A percentile compares a stretch with the other conserved stretches of the same genome.
Evolutionary conservation across 2,797 vertebrate genomes (phyloP).

Genomic region (Ctenochaetus hawaiiensis): DNA sequence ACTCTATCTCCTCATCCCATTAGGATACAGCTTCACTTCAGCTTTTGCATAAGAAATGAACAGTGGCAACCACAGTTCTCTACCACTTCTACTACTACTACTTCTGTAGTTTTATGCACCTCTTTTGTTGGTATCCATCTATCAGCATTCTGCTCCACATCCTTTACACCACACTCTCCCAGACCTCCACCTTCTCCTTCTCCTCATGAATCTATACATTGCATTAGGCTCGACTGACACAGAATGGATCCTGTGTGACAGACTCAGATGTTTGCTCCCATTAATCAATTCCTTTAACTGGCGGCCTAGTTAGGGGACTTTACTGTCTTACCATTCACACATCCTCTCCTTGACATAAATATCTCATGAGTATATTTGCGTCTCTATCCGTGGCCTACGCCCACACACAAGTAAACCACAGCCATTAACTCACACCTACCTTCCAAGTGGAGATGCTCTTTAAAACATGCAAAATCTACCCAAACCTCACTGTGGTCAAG

Average conservation of each 20-base stretch:
- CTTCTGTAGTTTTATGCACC: background rate
- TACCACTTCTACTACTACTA: too few species aligned
- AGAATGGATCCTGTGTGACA: conserved; percentile 1
- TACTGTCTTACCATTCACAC: conserved; percentile 33
- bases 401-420: conserved; percentile 25
- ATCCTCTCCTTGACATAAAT: conserved; percentile 41
- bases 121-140: background rate
- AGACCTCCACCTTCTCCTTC: background rate
- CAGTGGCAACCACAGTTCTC: background rate
- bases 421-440: conserved; percentile 7
- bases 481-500: conserved; percentile 47
- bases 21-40: too few species aligned
- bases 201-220: background rate
- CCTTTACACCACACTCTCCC: background rate
- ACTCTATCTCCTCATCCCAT: background rate
- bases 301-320: conserved; percentile 29
- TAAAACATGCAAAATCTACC: conserved; percentile 27
- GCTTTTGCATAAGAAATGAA: background rate
- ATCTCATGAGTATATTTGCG: conserved; percentile 41
- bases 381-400: conserved; percentile 1
- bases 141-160: background rate
- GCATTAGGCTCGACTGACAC: background rate
- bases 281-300: conserved; percentile 27
- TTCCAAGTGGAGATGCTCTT: conserved; percentile 17
- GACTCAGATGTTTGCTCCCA: conserved; percentile 19